Base-by-base conservation (phyloP, 2,888 invertebrate genomes). In the Lottia scabra region DNA sequence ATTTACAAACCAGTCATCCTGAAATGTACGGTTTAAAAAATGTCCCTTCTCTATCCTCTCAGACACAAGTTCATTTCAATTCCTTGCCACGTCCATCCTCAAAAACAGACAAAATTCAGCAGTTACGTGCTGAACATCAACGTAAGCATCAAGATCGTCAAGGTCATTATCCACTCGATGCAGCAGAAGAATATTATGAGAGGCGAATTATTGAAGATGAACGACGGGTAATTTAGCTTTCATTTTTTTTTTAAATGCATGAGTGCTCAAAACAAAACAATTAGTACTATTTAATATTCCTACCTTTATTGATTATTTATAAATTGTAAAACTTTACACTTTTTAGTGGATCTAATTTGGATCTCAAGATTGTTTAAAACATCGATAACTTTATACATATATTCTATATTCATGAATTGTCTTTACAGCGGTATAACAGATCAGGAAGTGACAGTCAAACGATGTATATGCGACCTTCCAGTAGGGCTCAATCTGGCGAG, bases 151-250 rank as follows among this genome's bases (percentile, higher is more conserved):
- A 90, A 23, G 92, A 92, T 81, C 87, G 93, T 66, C 91, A 92
- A 71, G 92, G 92, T 0, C 91, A 92, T 71, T 93, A 93, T 83
- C 92, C 92, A 1, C 86, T 90, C 3, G 92, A 92, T 63, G 92
- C 92, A 63, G 85, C 90, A 30, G 88, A 88, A 67, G 88, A 89
- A 68, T 75, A 76, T 48, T 85, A 84, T 65, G 88, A 89, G 69
- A 71, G 76, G 38, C 80, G 84, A 65, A 79, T 87, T 30, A 84
- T 84, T 75, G 81, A 84, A 66, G 81, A 85, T 44, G 85, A 86
- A 73, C 74, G 73, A 67, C 77, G 69, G 81, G 85, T 85, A 75
- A 65, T 77, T 65, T 19, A 10, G 10, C 0, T 46, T 56, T 19
- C 15, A 30, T 30, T 30, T 30, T 30, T 30, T 30, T 30, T 30